Evolutionary conservation across 2,113 vertebrate species (phyloP).

Genomic region (Blennius ocellaris): DNA sequence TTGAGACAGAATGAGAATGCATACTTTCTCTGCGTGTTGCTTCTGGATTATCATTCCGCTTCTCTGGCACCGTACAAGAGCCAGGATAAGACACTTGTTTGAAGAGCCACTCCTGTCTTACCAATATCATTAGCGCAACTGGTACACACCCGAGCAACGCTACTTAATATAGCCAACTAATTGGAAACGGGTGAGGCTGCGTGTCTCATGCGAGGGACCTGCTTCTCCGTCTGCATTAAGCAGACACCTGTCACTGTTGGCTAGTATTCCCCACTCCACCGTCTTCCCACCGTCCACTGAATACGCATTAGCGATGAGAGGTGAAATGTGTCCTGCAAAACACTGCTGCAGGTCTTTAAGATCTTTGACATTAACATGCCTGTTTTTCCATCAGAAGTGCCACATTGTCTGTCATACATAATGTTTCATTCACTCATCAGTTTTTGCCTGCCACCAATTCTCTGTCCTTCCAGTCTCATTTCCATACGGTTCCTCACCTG

Average conservation of each 20-base stretch:
- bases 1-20: constrained; percentile 10
- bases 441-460: constrained; percentile 51
- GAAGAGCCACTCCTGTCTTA: constrained; percentile 64
- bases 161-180: constrained; percentile 58
- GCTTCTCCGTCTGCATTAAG: constrained; percentile 62
- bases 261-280: constrained; percentile 17
- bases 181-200: constrained; percentile 55
- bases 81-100: constrained; percentile 61
- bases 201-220: constrained; percentile 40
- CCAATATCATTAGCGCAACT: constrained; percentile 58
- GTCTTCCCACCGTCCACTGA: constrained; percentile 29
- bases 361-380: constrained; percentile 59
- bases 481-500: constrained; percentile 59
- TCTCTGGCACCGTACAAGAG: constrained; percentile 51
- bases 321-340: constrained; percentile 53
- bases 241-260: constrained; percentile 73
- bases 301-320: constrained; percentile 49
- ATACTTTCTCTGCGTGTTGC: constrained; percentile 42
- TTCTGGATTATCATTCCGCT: constrained; percentile 58
- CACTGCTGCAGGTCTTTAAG: constrained; percentile 42
- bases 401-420: constrained; percentile 69
- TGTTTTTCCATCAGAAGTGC: constrained; percentile 64
- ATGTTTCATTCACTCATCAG: constrained; percentile 71
- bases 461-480: constrained; percentile 65
- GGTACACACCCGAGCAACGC: constrained; percentile 57